These are phyloP conservation scores for Rhogogaster chlorosoma DNA, from an alignment of 2,888 invertebrate genomes.

Conservation along the genomic window DNA sequence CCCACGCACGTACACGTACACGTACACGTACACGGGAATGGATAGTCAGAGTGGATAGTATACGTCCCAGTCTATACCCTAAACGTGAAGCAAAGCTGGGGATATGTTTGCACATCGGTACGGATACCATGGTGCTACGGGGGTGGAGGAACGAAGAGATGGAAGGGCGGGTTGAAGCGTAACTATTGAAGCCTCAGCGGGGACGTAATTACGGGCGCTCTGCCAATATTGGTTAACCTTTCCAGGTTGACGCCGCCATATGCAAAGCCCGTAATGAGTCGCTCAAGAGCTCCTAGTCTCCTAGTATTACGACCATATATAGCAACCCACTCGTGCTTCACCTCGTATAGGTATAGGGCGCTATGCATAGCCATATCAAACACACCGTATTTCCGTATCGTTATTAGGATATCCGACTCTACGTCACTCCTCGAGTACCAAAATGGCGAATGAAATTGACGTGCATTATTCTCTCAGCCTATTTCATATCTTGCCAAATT, in stretches of 20 bases:
- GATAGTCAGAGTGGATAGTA: background rate
- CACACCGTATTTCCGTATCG: constrained; percentile 26
- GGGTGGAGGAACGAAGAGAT: background rate
- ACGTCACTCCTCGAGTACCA: background rate
- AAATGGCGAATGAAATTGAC: background rate
- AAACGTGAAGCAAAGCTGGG: constrained; percentile 35
- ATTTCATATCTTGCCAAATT: background rate
- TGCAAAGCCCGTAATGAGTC: constrained; percentile 77
- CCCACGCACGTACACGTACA: background rate
- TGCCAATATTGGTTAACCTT: constrained; percentile 78
- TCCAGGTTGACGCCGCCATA: constrained; percentile 77
- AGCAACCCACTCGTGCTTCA: background rate
- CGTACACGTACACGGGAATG: background rate
- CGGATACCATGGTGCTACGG: constrained; percentile 49
- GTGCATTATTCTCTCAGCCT: background rate
- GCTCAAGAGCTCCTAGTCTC: constrained; percentile 69
- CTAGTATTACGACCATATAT: constrained; percentile 17
- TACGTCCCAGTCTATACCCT: background rate
- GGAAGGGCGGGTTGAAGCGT: constrained; percentile 55
- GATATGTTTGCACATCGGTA: constrained; percentile 70
- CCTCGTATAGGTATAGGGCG: background rate
- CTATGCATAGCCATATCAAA: background rate
- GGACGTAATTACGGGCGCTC: constrained; percentile 76
- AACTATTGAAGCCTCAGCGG: constrained; percentile 67
- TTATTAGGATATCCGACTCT: constrained; percentile 19